These are phyloP conservation scores for Crocidura indochinensis DNA, from an alignment of 2,797 vertebrate species.

Conservation along the genomic window DNA sequence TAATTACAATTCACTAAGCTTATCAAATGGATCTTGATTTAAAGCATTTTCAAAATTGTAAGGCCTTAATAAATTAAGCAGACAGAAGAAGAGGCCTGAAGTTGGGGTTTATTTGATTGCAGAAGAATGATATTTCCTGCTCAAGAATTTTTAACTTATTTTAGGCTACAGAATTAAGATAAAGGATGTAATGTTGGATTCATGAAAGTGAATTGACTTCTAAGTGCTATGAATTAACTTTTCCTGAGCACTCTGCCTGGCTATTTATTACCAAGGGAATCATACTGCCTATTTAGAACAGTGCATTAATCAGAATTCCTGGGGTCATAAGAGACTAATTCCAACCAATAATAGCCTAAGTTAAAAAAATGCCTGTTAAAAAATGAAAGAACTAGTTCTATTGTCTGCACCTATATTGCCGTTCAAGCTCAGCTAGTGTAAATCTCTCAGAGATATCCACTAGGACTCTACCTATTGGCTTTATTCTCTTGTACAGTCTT, in stretches of 20 bases:
- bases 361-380: slow-evolving; percentile 22
- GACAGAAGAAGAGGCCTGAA: slow-evolving; percentile 52
- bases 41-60: slow-evolving; percentile 67
- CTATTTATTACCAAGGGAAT: slow-evolving; percentile 44
- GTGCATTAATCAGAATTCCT: slow-evolving; percentile 63
- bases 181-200: slow-evolving; percentile 61
- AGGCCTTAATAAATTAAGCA: slow-evolving; percentile 65
- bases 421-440: neutral
- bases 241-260: neutral
- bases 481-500: neutral
- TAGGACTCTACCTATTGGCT: neutral
- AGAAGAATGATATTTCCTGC: slow-evolving; percentile 67
- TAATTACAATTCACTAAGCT: slow-evolving; percentile 67
- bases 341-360: slow-evolving; percentile 49
- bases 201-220: slow-evolving; percentile 58
- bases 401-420: neutral
- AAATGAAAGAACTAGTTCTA: slow-evolving; percentile 6
- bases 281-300: slow-evolving; percentile 26
- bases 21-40: slow-evolving; percentile 65
- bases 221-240: slow-evolving; percentile 54
- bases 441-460: neutral
- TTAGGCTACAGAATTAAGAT: slow-evolving; percentile 56
- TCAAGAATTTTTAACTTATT: slow-evolving; percentile 33
- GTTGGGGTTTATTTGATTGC: slow-evolving; percentile 36
- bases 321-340: slow-evolving; percentile 39